Conservation (phyloP, 92 coral and sea anemone species). For the Epizoanthus illoricatus region DNA sequence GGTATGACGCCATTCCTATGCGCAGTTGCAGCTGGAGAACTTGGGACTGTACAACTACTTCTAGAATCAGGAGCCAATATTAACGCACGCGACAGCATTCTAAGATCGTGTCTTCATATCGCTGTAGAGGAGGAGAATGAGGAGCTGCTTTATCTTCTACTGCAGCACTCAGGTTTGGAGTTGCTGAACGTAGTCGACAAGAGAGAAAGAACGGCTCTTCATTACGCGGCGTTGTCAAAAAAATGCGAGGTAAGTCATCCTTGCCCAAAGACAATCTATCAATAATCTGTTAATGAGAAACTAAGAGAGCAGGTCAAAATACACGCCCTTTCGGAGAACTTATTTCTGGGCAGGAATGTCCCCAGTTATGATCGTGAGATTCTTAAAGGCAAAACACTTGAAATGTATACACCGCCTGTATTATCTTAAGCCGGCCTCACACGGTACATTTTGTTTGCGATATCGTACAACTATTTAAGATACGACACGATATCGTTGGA, state of each 20-base stretch:
- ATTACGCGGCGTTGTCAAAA: conserved; percentile 54
- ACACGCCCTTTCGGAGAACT: no score
- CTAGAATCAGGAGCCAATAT: conserved; percentile 55
- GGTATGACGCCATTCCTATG: conserved; percentile 60
- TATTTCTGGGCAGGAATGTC: no score
- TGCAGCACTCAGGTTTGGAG: conserved; percentile 35
- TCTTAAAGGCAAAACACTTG: no score
- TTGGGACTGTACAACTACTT: conserved; percentile 51
- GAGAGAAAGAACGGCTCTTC: conserved; percentile 56
- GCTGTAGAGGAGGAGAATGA: conserved; percentile 48
- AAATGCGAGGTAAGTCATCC: conserved; percentile 38
- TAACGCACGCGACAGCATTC: conserved; percentile 53
- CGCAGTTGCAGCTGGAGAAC: conserved; percentile 55
- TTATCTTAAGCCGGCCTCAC: no score
- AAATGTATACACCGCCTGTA: no score
- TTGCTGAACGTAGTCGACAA: conserved; percentile 48
- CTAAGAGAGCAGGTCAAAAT: no score
- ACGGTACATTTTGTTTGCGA: no score
- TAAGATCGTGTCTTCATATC: conserved; percentile 59
- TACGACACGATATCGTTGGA: no score
- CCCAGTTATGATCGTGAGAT: no score
- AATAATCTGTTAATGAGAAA: neutral
- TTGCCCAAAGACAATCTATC: no score
- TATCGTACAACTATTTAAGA: no score
- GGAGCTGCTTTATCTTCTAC: conserved; percentile 37